Evolutionary conservation across 2,113 vertebrate genomes (phyloP), one percentile per base, ranked within the genome.

Genomic region (Alectura lathami): DNA sequence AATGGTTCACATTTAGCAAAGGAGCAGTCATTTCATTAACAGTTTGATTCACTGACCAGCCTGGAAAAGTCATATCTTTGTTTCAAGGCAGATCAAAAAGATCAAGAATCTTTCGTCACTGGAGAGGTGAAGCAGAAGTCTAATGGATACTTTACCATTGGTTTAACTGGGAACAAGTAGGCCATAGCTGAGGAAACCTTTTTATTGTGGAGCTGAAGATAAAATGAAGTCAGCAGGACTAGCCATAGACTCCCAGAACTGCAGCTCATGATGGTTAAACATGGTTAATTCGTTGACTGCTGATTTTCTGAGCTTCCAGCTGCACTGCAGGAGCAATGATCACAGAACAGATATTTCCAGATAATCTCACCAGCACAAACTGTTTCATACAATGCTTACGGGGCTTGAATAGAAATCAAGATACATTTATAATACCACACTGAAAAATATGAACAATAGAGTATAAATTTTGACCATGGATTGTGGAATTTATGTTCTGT

Each of bases 221-320:
- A 62, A 70, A 32, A 26, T 16, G 57, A 57, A 45, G 6, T 76
- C 68, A 83, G 32, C 13, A 87, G 70, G 53, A 62, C 6, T 14
- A 62, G 24, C 21, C n/a, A n/a, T 36, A 22, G 42, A 13, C 38
- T 96, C 42, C 60, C 51, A 48, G 60, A 67, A 36, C 48, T 64
- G 27, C 45, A 82, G 59, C 30, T 94, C 38, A 8, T 70, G 24
- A 11, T 72, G 29, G 68, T 91, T 63, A 80, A 88, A 73, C 23
- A 38, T 3, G 22, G 30, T 50, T 94, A 79, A 88, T 86, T 72
- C 53, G 42, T 43, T 84, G 64, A 73, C 27, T 63, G 54, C 54
- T 70, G 79, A 88, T 79, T 83, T 95, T 93, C 56, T 66, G 36
- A 66, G 62, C 85, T 90, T 88, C 56, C 68, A 83, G 20, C 24